Conservation (phyloP, 2,888 invertebrate genomes). For the Homarus gammarus region DNA sequence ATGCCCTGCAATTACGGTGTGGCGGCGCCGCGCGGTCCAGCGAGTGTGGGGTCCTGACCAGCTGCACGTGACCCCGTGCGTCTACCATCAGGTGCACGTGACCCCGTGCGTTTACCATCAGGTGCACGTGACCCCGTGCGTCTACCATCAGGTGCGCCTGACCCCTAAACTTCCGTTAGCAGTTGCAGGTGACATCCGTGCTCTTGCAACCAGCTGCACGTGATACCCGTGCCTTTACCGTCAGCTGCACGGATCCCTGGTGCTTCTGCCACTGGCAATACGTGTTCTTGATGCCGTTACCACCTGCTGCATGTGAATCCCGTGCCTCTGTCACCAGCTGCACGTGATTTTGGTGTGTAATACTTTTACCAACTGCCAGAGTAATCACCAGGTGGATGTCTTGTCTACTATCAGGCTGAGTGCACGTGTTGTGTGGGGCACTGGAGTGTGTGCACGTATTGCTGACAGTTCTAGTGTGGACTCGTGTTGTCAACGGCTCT, state of each 20-base stretch:
- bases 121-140: neutral
- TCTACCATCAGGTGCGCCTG: neutral
- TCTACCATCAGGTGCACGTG: neutral
- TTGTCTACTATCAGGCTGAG: neutral
- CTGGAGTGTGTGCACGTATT: neutral
- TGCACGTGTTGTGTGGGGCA: neutral
- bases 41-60: slow-evolving; percentile 28
- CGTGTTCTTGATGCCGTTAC: neutral
- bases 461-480: neutral
- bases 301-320: neutral
- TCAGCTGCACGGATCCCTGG: too few relatives aligned
- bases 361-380: too few relatives aligned
- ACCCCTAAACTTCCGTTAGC: too few relatives aligned
- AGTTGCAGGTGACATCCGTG: too few relatives aligned
- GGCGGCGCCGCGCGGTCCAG: slow-evolving; percentile 33
- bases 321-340: too few relatives aligned
- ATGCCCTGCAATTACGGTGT: slow-evolving; percentile 69
- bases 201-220: too few relatives aligned
- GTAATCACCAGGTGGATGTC: too few relatives aligned
- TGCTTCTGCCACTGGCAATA: too few relatives aligned
- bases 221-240: too few relatives aligned
- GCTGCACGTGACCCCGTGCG: neutral
- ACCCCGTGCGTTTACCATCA: neutral
- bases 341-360: too few relatives aligned
- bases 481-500: neutral